phyloP scores from a whole-genome alignment of 1,140 invertebrate genomes.

The honey bee (Apis mellifera) region DNA sequence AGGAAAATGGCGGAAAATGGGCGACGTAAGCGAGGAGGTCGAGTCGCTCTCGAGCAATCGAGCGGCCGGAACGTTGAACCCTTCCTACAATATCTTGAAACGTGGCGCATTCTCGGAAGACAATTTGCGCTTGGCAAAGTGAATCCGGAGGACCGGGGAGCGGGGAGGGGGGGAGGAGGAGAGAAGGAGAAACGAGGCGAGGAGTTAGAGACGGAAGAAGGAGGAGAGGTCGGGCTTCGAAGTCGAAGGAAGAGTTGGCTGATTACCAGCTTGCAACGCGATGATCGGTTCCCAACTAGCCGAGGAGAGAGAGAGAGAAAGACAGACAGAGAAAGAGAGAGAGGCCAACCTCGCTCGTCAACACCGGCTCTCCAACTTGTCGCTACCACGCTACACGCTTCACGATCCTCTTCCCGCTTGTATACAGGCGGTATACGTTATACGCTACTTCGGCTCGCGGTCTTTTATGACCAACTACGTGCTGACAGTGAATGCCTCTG shows the following conservation, averaged over 20 bases:
- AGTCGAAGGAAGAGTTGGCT: conserved; percentile 47
- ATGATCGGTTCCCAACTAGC: conserved; percentile 67
- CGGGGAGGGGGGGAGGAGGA: fast-evolving
- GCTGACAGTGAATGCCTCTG: conserved; percentile 49
- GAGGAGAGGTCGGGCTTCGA: conserved; percentile 8
- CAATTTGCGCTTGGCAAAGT: conserved; percentile 70
- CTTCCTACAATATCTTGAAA: conserved; percentile 64
- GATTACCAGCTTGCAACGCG: conserved; percentile 68
- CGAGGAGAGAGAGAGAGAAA: background rate
- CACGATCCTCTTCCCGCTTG: background rate
- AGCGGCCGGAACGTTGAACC: conserved; percentile 55
- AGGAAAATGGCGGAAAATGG: conserved; percentile 57
- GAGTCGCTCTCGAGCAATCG: conserved; percentile 49
- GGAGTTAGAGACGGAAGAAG: conserved; percentile 14
- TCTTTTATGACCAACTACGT: conserved; percentile 59
- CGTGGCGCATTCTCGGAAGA: conserved; percentile 68
- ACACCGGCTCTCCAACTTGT: conserved; percentile 46
- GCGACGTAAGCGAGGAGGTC: conserved; percentile 42
- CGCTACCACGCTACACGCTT: conserved; percentile 33
- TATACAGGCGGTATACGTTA: background rate
- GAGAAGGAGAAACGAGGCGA: background rate
- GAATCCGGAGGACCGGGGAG: conserved; percentile 36
- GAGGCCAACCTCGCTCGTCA: conserved; percentile 42
- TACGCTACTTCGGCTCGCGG: conserved; percentile 20
- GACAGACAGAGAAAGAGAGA: too few species aligned